A percentile compares a stretch with the other conserved stretches of the same genome.
Conservation (phyloP, 2,888 invertebrate genomes). For the Liopterus haemorrhoidalis region DNA sequence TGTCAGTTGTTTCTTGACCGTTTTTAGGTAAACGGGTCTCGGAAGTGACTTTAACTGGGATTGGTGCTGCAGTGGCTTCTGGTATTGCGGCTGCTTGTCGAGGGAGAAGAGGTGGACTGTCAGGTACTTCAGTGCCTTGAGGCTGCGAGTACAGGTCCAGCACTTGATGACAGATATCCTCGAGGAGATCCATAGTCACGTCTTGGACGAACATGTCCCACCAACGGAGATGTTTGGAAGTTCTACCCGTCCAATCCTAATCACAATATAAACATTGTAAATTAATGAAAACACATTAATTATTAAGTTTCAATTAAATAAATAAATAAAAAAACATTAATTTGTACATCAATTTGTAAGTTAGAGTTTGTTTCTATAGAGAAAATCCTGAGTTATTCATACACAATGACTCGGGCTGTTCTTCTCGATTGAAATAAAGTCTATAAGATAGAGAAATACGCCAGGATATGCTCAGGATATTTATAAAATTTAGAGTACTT, state of each 20-base stretch:
- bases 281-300: too few relatives aligned
- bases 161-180: constrained; percentile 95
- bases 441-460: too few relatives aligned
- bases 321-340: too few relatives aligned
- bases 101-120: constrained; percentile 60
- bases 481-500: too few relatives aligned
- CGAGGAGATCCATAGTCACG: constrained; percentile 86
- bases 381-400: too few relatives aligned
- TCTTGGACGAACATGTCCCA: constrained; percentile 98
- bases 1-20: constrained; percentile 50
- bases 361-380: too few relatives aligned
- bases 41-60: constrained; percentile 28
- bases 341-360: too few relatives aligned
- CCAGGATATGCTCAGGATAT: too few relatives aligned
- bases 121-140: constrained; percentile 55
- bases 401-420: too few relatives aligned
- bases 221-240: constrained; percentile 77
- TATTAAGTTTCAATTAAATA: too few relatives aligned
- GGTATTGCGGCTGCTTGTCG: constrained; percentile 32
- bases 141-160: constrained; percentile 85
- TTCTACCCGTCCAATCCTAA: constrained; percentile 84
- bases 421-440: too few relatives aligned
- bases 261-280: too few relatives aligned
- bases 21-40: constrained; percentile 45
- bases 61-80: constrained; percentile 25